Evolutionary conservation across 2,888 invertebrate species (phyloP).

Genomic region (Pachydiplax longipennis): DNA sequence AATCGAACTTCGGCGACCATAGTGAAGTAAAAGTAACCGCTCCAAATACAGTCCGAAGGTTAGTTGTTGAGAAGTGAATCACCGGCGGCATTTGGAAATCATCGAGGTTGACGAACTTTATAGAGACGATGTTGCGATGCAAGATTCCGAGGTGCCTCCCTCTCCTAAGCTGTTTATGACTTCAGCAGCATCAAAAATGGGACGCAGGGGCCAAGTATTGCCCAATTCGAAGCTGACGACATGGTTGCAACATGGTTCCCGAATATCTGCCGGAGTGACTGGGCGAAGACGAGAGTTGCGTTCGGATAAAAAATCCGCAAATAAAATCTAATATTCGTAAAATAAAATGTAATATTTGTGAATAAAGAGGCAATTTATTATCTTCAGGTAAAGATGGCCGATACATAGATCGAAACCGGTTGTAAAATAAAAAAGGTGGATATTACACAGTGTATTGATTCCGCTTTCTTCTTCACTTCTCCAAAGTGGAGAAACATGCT

Average conservation of each 20-base stretch:
- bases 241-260: neutral
- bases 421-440: too few relatives aligned
- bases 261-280: neutral
- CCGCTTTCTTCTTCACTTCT: too few relatives aligned
- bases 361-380: too few relatives aligned
- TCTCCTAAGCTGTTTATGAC: neutral
- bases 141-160: neutral
- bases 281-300: neutral
- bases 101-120: neutral
- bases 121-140: neutral
- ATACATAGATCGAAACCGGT: too few relatives aligned
- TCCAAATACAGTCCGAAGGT: neutral
- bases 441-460: too few relatives aligned
- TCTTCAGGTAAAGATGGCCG: too few relatives aligned
- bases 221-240: neutral
- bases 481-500: too few relatives aligned
- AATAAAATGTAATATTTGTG: too few relatives aligned
- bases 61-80: neutral
- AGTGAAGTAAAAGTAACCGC: neutral
- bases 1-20: neutral
- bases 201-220: neutral
- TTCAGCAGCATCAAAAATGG: neutral
- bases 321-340: neutral
- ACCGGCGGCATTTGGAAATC: neutral
- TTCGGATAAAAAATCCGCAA: neutral